phyloP scores from a whole-genome alignment of 2,797 vertebrate species.

The Rhabdomys pumilio region DNA sequence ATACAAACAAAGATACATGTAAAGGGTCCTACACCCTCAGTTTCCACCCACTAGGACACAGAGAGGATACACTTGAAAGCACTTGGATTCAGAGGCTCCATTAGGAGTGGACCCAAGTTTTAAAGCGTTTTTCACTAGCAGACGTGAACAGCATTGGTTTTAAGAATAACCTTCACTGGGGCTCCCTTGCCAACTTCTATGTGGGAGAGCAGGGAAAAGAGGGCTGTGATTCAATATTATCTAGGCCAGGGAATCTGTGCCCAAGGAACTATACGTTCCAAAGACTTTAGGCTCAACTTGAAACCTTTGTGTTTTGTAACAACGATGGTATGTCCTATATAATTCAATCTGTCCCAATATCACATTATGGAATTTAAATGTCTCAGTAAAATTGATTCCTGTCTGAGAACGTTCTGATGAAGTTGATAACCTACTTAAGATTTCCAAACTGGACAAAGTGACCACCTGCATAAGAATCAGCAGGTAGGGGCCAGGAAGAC shows the following conservation, averaged over 20 bases:
- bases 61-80: slow-evolving; percentile 46
- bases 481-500: not conserved
- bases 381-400: slow-evolving; percentile 51
- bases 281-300: not conserved
- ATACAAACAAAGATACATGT: not conserved
- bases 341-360: slow-evolving; percentile 63
- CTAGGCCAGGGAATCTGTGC: not conserved
- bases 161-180: slow-evolving; percentile 29
- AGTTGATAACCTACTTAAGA: slow-evolving; percentile 19
- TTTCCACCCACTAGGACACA: slow-evolving; percentile 24
- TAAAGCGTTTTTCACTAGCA: slow-evolving; percentile 32
- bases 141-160: slow-evolving; percentile 27
- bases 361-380: slow-evolving; percentile 47
- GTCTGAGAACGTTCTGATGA: not conserved
- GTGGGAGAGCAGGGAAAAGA: slow-evolving; percentile 3
- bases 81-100: slow-evolving; percentile 34
- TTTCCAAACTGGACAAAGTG: slow-evolving; percentile 37
- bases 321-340: slow-evolving; percentile 45
- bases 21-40: not conserved
- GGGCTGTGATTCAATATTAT: slow-evolving; percentile 35
- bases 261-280: not conserved
- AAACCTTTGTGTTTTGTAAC: slow-evolving; percentile 26
- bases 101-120: slow-evolving; percentile 41
- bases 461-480: slow-evolving; percentile 22
- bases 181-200: slow-evolving; percentile 1